phyloP scores from a whole-genome alignment of 2,888 invertebrate genomes.

The Drepana falcataria region DNA sequence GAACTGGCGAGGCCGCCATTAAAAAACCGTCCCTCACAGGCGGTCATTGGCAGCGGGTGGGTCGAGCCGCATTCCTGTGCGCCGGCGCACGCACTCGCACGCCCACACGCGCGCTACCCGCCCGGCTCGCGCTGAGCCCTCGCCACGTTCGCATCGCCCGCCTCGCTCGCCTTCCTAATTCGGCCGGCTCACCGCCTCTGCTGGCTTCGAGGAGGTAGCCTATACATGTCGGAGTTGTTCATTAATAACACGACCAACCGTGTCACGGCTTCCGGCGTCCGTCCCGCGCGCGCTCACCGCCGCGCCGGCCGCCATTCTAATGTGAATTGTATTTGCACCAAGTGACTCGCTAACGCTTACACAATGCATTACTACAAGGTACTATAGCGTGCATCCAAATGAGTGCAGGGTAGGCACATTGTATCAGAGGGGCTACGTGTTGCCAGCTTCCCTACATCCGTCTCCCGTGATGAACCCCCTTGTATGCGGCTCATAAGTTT shows the following conservation, averaged over 20 bases:
- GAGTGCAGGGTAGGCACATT: conserved; percentile 13
- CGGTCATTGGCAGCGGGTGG: conserved; percentile 77
- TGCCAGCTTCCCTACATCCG: neutral
- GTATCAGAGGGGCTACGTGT: conserved; percentile 7
- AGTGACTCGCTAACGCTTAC: conserved; percentile 30
- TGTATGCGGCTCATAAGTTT: too few species aligned
- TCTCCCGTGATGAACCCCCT: too few species aligned
- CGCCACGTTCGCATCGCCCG: conserved; percentile 6
- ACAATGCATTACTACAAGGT: conserved; percentile 40
- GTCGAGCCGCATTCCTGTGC: conserved; percentile 74
- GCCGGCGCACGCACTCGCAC: conserved; percentile 60
- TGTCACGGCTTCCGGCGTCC: conserved; percentile 67
- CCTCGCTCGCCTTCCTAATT: conserved; percentile 20
- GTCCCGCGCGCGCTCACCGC: conserved; percentile 23
- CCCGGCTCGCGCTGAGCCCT: conserved; percentile 19
- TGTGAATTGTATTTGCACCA: conserved; percentile 63
- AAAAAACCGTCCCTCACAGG: conserved; percentile 70
- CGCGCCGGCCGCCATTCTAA: conserved; percentile 53
- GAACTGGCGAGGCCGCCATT: conserved; percentile 56
- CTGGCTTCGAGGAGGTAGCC: conserved; percentile 30
- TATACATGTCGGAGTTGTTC: conserved; percentile 51
- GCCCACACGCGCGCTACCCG: conserved; percentile 50
- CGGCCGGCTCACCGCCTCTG: conserved; percentile 29
- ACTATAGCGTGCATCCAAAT: conserved; percentile 33
- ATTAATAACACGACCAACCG: conserved; percentile 66